Percentiles rank a stretch among this genome's conserved stretches.
These are phyloP conservation scores for Sturnira hondurensis DNA, from an alignment of 2,113 vertebrate genomes.

Conservation along the genomic window DNA sequence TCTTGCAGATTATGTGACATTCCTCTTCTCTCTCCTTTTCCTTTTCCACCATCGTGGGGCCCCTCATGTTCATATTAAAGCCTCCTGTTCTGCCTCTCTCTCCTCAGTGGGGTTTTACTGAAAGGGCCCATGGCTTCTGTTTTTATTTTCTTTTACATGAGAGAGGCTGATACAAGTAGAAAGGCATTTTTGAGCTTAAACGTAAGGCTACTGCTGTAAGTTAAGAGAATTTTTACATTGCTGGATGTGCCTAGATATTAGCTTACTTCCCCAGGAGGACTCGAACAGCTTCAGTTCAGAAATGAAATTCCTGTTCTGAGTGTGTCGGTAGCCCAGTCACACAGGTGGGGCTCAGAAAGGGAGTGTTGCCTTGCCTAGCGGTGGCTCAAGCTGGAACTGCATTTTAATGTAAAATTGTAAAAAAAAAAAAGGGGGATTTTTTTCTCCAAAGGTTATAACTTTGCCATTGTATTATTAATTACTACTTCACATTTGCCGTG, in stretches of 20 bases:
- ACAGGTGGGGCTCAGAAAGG: not conserved
- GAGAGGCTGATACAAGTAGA: not conserved
- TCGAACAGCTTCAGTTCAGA: not conserved
- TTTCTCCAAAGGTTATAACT: not conserved
- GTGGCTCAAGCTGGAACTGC: not conserved
- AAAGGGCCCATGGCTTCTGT: not conserved
- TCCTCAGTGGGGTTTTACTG: not conserved
- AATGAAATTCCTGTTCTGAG: not conserved
- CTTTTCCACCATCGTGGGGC: not conserved
- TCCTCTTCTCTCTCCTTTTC: not conserved
- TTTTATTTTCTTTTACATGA: constrained; percentile 20
- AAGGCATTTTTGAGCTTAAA: not conserved
- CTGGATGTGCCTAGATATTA: not conserved
- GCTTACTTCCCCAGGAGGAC: not conserved
- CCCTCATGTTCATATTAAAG: not conserved
- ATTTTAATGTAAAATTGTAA: not conserved
- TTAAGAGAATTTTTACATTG: not conserved
- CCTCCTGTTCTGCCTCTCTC: not conserved
- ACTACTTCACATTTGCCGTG: not conserved
- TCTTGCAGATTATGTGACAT: not conserved
- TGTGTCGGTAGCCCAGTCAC: not conserved
- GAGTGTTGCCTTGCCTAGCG: not conserved
- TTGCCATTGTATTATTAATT: not conserved
- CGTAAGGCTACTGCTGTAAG: not conserved
- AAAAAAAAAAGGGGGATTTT: not conserved